Base-by-base conservation (phyloP, 2,113 vertebrate genomes). In the Chelonoidis abingdonii region DNA sequence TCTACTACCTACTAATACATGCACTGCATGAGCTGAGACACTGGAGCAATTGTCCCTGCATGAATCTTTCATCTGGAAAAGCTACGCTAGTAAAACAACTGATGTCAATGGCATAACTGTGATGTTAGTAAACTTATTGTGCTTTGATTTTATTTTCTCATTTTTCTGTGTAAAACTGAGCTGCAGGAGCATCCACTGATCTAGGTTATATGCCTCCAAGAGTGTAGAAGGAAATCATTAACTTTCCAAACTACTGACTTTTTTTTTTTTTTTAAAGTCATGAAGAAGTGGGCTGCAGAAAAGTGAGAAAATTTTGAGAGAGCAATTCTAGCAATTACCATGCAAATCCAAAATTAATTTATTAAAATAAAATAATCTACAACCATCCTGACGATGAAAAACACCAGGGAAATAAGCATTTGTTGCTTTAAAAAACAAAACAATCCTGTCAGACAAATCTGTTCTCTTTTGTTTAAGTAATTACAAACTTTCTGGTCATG, bases 301-400 rank as follows among this genome's bases (percentile, higher is more conserved):
- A 0, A 0, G 44, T 72, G 54, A 80, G 56, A 27, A 29, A 47
- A 78, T 59, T 79, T 89, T 91, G 56, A 84, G 57, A 88, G 57
- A 96, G 84, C 93, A 97, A 93, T 92, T 97, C 87, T 87, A 93
- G 91, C 44, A 59, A 57, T 83, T 84, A 65, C 72, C 87, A 88
- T 10, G 29, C n/a, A 41, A 83, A 83, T 31, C 54, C n/a, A 38
- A 57, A 38, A 59, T 57, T 59, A 83, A 27, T 52, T 91, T 94
- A 94, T 96, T 95, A 96, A 92, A 81, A 59, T 90, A 94, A 92
- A 10, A 89, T 90, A 88, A 89, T 44, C 81, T 89, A 84, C 79
- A 94, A 96, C 89, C 88, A 93, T 5, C 29, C 88, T 69, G 93
- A 59, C 75, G 79, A 95, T 95, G 93, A 97, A 92, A 95, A 97